Percentiles rank a stretch among this genome's conserved stretches.
Conservation (phyloP, 2,888 invertebrate genomes). For the Polyploca ridens region DNA sequence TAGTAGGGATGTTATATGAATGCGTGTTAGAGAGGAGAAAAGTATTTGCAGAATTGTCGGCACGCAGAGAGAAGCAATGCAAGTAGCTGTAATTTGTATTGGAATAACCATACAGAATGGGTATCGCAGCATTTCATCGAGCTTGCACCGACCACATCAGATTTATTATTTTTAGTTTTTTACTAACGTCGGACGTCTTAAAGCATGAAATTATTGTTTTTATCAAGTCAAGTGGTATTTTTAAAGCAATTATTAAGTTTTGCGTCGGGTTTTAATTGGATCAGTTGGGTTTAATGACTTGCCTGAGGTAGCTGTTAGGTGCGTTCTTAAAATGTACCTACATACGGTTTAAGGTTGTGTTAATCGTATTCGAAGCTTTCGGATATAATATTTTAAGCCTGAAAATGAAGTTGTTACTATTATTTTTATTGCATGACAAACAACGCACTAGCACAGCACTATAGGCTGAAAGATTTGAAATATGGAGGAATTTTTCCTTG, state of each 20-base stretch:
- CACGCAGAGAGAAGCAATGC: constrained; percentile 74
- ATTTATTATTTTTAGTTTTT: constrained; percentile 85
- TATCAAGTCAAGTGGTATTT: constrained; percentile 79
- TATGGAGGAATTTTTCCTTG: too few species aligned
- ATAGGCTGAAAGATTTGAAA: too few species aligned
- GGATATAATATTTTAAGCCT: neutral
- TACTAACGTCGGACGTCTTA: constrained; percentile 67
- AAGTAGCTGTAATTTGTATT: constrained; percentile 83
- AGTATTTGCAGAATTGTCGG: constrained; percentile 83
- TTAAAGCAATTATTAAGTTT: constrained; percentile 82
- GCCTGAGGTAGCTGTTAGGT: constrained; percentile 62
- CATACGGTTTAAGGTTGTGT: neutral
- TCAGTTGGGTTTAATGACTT: constrained; percentile 76
- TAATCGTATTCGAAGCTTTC: neutral
- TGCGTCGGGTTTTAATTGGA: constrained; percentile 79
- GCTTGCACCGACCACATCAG: constrained; percentile 57
- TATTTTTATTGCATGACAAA: too few species aligned
- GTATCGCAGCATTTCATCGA: constrained; percentile 80
- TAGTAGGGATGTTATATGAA: constrained; percentile 37
- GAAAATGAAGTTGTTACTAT: neutral
- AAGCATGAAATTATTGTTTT: constrained; percentile 83
- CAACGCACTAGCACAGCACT: too few species aligned
- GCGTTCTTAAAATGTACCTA: constrained; percentile 51
- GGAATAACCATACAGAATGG: constrained; percentile 81
- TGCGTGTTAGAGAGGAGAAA: constrained; percentile 69